Evolutionary conservation across 2,797 vertebrate species (phyloP).

Genomic region (Eupleurogrammus muticus): DNA sequence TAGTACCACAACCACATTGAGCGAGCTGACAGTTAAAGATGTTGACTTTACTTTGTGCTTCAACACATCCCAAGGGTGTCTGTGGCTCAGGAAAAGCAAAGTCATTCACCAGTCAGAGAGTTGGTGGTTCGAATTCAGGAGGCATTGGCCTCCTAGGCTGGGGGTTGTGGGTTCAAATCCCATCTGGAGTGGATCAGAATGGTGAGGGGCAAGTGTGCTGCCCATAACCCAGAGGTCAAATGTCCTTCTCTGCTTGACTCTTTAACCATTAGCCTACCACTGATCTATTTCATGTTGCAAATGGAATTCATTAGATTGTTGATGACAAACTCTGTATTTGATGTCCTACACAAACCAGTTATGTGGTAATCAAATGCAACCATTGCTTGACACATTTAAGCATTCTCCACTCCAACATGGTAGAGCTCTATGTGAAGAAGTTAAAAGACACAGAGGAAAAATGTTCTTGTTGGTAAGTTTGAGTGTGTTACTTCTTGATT

Average conservation of each 20-base stretch:
- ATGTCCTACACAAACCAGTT: background rate
- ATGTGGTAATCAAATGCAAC: background rate
- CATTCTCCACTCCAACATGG: background rate
- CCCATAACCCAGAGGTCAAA: too few relatives aligned
- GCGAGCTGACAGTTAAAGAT: background rate
- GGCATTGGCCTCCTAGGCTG: too few relatives aligned
- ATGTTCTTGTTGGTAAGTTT: background rate
- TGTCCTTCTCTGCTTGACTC: too few relatives aligned
- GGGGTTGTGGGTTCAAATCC: too few relatives aligned
- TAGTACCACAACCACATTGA: background rate
- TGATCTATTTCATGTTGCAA: background rate
- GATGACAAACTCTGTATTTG: background rate
- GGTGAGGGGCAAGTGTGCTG: too few relatives aligned
- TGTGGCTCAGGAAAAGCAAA: too few relatives aligned
- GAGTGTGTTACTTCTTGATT: background rate
- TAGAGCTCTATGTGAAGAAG: background rate
- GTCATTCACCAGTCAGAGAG: too few relatives aligned
- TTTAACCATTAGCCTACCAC: background rate
- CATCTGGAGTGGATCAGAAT: too few relatives aligned
- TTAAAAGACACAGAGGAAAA: slow-evolving; percentile 5
- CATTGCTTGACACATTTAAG: background rate
- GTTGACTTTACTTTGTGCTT: too few relatives aligned
- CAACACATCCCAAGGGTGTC: too few relatives aligned
- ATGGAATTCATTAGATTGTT: too few relatives aligned
- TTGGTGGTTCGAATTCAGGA: too few relatives aligned